Percentiles rank a stretch among this genome's conserved stretches.
phyloP scores from a whole-genome alignment of 2,113 vertebrate genomes.

The Eptesicus fuscus region DNA sequence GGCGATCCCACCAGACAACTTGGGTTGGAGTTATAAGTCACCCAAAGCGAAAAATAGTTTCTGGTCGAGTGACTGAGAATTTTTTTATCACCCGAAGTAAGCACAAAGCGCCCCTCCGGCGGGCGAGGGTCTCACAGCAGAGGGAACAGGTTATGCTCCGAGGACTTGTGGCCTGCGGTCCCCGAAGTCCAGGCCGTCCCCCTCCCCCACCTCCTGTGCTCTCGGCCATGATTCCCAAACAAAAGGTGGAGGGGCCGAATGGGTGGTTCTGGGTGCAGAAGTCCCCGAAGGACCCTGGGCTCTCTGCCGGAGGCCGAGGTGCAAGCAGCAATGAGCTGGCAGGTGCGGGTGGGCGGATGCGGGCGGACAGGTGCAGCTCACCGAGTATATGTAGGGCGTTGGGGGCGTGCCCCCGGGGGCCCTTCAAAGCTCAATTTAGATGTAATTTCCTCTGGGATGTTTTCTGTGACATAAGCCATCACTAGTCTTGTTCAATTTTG shows the following conservation, averaged over 20 bases:
- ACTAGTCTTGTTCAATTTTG: not conserved
- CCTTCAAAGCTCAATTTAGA: not conserved
- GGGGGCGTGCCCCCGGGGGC: conserved; percentile 41
- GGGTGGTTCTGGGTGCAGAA: not conserved
- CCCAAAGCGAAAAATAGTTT: not conserved
- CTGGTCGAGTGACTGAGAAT: not conserved
- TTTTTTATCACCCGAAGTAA: not conserved
- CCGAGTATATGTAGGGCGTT: conserved; percentile 61
- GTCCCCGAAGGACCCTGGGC: not conserved
- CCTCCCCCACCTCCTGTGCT: not conserved
- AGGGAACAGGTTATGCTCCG: not conserved
- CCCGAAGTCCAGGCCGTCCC: not conserved
- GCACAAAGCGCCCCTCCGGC: not conserved
- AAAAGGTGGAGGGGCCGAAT: not conserved
- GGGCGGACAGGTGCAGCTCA: conserved; percentile 61
- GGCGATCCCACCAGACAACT: not conserved
- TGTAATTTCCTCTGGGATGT: not conserved
- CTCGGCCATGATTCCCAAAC: not conserved
- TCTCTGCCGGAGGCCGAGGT: not conserved
- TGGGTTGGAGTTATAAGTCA: not conserved
- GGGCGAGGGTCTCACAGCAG: not conserved
- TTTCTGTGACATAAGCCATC: not conserved
- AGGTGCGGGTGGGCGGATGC: conserved; percentile 18
- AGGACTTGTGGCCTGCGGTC: not conserved
- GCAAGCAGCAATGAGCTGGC: not conserved